Percentiles rank a stretch among this genome's conserved stretches.
phyloP scores from a whole-genome alignment of 1,140 invertebrate genomes.

The Augochlora pura region DNA sequence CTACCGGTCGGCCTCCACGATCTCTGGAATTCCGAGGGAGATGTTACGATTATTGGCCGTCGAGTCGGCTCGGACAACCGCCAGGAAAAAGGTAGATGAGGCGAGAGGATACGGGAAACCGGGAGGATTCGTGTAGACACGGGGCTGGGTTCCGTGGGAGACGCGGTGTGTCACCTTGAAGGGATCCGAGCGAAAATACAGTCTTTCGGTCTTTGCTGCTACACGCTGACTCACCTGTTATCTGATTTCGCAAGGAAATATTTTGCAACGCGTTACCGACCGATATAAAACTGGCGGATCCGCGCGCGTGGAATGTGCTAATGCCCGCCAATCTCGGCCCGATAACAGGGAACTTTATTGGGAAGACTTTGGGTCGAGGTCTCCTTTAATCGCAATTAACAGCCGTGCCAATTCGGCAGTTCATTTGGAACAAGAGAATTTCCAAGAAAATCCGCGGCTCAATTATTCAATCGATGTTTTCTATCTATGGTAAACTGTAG shows the following conservation, averaged over 20 bases:
- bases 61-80: neutral
- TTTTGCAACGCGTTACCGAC: conserved; percentile 17
- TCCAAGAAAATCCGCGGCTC: too few relatives aligned
- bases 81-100: neutral
- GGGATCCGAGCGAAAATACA: conserved; percentile 2
- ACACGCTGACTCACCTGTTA: conserved; percentile 7
- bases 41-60: conserved; percentile 62
- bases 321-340: too few relatives aligned
- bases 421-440: too few relatives aligned
- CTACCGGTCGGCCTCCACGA: conserved; percentile 7
- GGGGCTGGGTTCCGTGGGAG: conserved; percentile 1
- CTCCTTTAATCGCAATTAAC: too few relatives aligned
- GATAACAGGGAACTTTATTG: neutral
- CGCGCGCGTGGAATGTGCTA: neutral
- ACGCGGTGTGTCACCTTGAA: conserved; percentile 7
- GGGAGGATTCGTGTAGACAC: neutral
- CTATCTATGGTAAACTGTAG: too few relatives aligned
- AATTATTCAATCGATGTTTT: too few relatives aligned
- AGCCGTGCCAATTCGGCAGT: too few relatives aligned
- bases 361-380: too few relatives aligned
- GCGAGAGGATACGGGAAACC: conserved; percentile 13
- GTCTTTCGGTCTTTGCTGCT: neutral
- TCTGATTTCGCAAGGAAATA: conserved; percentile 22
- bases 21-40: conserved; percentile 56
- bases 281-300: neutral